Base-by-base conservation (phyloP, 2,113 vertebrate genomes). In the Hydropotes inermis region DNA sequence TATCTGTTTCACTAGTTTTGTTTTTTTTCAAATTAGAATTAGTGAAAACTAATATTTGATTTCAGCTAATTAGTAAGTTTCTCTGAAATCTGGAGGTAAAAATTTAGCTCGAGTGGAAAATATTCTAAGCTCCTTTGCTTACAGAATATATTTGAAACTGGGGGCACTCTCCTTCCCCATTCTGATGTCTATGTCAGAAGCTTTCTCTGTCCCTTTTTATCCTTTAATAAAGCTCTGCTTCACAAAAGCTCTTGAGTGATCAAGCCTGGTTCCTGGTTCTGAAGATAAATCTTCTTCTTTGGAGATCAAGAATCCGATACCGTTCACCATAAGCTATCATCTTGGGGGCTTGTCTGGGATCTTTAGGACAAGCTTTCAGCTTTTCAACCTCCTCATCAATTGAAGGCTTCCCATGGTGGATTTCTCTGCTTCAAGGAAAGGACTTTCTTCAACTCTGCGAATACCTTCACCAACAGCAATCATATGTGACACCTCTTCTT, bases 11-110 rank as follows among this genome's bases (percentile, higher is more conserved):
- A 21, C 43, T 67, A 58, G 12, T 12, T 43, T 87, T 57, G 9
- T 14, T 39, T 74, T 87, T 36, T 45, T 50, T 33, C 3, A 50
- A 88, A 93, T 16, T 95, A 90, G 47, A 92, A 95, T 96, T 74
- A 92, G n/a, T 78, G 52, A 89, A 93, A 93, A 79, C n/a, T n/a
- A 94, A 54, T 64, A 79, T 90, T 96, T 93, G 7, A 11, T 91
- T 90, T 95, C 47, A 97, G 54, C 39, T 96, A 90, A 94, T 95
- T 47, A 93, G 12, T 52, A 28, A 17, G 14, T 45, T 85, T 89
- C 78, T 85, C 47, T 95, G 9, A 91, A 78, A 70, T 93, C 74
- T 82, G 23, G 78, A 21, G 10, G 16, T 91, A 95, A 57, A 2
- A 88, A 5, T 83, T 92, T 83, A 89, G 25, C 7, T 82, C 14